phyloP scores from a whole-genome alignment of 2,113 vertebrate species.

The Chrysemys picta region DNA sequence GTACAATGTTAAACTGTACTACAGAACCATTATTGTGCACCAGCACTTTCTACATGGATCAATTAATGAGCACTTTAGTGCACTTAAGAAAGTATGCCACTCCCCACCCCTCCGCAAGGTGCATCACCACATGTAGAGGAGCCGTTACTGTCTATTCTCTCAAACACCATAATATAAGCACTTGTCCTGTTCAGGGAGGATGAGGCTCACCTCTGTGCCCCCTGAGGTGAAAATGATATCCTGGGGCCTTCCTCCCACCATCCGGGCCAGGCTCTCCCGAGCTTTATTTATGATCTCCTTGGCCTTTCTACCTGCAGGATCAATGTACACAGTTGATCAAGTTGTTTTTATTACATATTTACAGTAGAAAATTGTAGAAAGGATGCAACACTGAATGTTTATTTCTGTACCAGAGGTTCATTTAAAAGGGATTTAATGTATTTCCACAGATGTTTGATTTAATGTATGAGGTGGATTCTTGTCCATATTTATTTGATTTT shows the following conservation, averaged over 20 bases:
- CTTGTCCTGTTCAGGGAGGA: background rate
- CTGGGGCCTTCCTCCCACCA: slow-evolving; percentile 85
- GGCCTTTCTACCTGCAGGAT: slow-evolving; percentile 85
- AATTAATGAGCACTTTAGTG: background rate
- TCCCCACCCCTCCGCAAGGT: too few relatives aligned
- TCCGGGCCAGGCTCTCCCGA: slow-evolving; percentile 85
- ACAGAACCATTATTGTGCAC: too few relatives aligned
- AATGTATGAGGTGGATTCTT: background rate
- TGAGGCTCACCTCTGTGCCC: slow-evolving; percentile 89
- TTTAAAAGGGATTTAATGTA: background rate
- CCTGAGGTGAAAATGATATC: slow-evolving; percentile 95
- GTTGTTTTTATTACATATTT: background rate
- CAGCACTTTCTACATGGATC: too few relatives aligned
- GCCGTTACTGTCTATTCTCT: background rate
- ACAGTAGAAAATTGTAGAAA: background rate
- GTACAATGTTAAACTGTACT: background rate
- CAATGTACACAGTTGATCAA: fast-evolving
- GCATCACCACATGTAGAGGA: background rate
- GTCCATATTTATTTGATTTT: background rate
- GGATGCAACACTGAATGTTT: background rate
- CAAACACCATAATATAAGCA: background rate
- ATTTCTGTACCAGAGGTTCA: background rate
- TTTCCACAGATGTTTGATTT: background rate
- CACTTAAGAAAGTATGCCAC: fast-evolving
- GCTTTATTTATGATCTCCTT: slow-evolving; percentile 84